A percentile compares a stretch with the other conserved stretches of the same genome.
Conservation (phyloP, 2,888 invertebrate species). For the Lissonota sp. region DNA sequence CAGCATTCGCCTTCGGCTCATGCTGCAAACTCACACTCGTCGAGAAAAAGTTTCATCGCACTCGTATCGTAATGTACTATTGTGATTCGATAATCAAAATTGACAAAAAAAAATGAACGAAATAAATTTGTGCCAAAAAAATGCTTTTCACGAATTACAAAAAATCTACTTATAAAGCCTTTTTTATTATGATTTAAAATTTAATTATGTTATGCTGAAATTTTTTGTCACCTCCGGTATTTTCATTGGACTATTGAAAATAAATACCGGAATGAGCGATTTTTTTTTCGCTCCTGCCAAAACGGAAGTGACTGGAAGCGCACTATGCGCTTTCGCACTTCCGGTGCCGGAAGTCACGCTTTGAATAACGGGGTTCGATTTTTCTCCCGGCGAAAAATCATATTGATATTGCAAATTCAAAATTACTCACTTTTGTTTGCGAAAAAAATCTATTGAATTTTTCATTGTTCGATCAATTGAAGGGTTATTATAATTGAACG, state of each 20-base stretch:
- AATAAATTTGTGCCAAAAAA: not conserved
- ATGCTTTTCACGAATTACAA: not conserved
- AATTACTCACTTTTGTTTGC: too few species aligned
- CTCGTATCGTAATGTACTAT: too few species aligned
- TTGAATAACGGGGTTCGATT: conserved; percentile 26
- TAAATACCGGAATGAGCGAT: conserved; percentile 2
- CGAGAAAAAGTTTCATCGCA: too few species aligned
- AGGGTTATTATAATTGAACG: not conserved
- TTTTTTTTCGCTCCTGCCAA: conserved; percentile 1
- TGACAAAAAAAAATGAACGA: not conserved
- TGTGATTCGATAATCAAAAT: not conserved
- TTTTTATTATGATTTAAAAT: not conserved
- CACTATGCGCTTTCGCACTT: conserved; percentile 22
- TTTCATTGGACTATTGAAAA: not conserved
- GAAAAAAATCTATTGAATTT: too few species aligned
- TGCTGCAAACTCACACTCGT: too few species aligned
- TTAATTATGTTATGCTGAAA: not conserved
- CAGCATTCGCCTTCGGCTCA: too few species aligned
- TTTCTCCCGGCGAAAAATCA: conserved; percentile 17
- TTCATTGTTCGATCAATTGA: too few species aligned
- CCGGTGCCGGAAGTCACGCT: conserved; percentile 54
- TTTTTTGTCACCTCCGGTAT: not conserved
- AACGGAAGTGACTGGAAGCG: conserved; percentile 24
- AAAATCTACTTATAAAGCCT: not conserved
- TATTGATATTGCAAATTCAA: not conserved